A percentile compares a stretch with the other conserved stretches of the same genome.
Conservation (phyloP, 2,888 invertebrate species). For the Tineola bisselliella region DNA sequence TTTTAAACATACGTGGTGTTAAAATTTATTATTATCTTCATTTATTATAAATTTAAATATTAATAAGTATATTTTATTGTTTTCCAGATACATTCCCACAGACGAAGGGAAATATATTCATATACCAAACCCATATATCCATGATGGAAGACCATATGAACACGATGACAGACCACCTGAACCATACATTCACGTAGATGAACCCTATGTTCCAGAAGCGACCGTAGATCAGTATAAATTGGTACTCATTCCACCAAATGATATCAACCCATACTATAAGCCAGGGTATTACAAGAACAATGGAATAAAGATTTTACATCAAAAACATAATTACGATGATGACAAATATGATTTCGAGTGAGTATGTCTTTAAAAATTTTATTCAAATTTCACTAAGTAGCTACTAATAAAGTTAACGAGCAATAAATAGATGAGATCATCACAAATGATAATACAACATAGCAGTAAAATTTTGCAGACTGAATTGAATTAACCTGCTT, state of each 20-base stretch:
- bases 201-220: slow-evolving; percentile 57
- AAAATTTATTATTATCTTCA: neutral
- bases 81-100: slow-evolving; percentile 50
- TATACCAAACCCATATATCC: slow-evolving; percentile 62
- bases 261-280: slow-evolving; percentile 52
- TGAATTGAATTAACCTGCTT: slow-evolving; percentile 4
- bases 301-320: slow-evolving; percentile 60
- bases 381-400: neutral
- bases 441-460: neutral
- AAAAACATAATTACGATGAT: slow-evolving; percentile 57
- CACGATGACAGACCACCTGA: slow-evolving; percentile 43
- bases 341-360: slow-evolving; percentile 64
- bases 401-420: neutral
- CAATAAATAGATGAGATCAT: neutral
- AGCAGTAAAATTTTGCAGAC: neutral
- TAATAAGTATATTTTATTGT: neutral
- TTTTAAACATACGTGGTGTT: neutral
- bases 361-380: too few relatives aligned
- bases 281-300: slow-evolving; percentile 63
- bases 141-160: slow-evolving; percentile 53
- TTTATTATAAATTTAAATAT: neutral
- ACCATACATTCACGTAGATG: slow-evolving; percentile 54
- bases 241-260: slow-evolving; percentile 39
- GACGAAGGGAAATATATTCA: slow-evolving; percentile 65
- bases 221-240: slow-evolving; percentile 47